Evolutionary conservation across 2,797 vertebrate species (phyloP).

Genomic region (Chromobotia macracanthus): DNA sequence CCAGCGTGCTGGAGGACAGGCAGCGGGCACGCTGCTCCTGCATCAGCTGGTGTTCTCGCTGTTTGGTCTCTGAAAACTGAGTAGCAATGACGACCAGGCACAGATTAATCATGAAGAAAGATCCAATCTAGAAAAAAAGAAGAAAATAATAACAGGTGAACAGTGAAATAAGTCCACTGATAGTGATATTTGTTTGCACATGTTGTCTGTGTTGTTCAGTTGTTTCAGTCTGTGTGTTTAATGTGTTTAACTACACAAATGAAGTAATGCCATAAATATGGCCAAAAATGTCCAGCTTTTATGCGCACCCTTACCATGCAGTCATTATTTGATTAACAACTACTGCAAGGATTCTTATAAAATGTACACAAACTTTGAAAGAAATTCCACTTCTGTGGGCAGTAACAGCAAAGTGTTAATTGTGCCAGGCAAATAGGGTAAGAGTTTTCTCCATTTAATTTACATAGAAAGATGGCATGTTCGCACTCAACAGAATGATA

Average conservation of each 20-base stretch:
- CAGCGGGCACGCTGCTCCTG: constrained; percentile 90
- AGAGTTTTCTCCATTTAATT: neutral
- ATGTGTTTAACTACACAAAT: neutral
- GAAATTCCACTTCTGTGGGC: neutral
- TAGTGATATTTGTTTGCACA: neutral
- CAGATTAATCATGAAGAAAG: too few relatives aligned
- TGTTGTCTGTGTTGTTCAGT: neutral
- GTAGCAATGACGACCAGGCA: too few relatives aligned
- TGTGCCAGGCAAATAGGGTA: neutral
- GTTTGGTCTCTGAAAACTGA: too few relatives aligned
- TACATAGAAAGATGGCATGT: neutral
- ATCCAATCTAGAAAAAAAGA: constrained; percentile 83
- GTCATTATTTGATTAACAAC: neutral
- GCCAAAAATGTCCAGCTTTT: neutral
- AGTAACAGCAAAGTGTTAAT: neutral
- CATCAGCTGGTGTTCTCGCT: constrained; percentile 97
- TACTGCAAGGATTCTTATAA: neutral
- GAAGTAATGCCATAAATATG: neutral
- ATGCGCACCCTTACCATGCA: neutral
- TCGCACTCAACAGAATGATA: neutral
- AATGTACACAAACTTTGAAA: neutral
- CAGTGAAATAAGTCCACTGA: neutral
- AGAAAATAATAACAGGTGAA: neutral
- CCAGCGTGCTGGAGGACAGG: constrained; percentile 91
- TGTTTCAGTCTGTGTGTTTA: too few relatives aligned